Base-by-base conservation (phyloP, 2,888 invertebrate species). In the Dioctria linearis region DNA sequence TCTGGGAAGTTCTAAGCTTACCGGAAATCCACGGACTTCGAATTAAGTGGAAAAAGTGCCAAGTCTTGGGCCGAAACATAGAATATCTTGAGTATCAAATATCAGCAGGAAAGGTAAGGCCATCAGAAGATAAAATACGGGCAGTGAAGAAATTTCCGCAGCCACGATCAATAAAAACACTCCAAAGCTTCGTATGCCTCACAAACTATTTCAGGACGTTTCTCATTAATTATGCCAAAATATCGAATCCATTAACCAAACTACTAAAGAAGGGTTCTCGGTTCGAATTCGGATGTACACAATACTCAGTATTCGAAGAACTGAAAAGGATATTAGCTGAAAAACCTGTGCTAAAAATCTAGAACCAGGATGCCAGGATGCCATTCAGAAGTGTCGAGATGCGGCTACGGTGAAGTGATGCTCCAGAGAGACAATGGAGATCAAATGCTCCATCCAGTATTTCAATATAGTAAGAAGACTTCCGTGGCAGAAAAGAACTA, bases 131-230 rank as follows among this genome's bases (percentile, higher is more conserved):
- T 8, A 87, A 87, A 78, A 83, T 83, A 0, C 51, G 83, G 46
- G 85, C 85, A 4, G 84, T 87, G 3, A 76, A 80, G 43, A 78
- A 83, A 0, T 86, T 86, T 83, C 85, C 85, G 4, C 81, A 82
- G 42, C 86, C 86, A 0, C 85, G 37, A 59, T 83, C 79, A 4
- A 57, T 82, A 3, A 85, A 85, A 63, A 82, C 85, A 59, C 59
- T 87, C 0, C 86, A 86, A 80, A 84, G 84, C 57, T 86, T 87
- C 82, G 79, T 87, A 8, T 86, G 86, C 2, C 73, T 87, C 9
- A 75, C 63, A 0, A 73, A 73, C 1, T 73, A 69, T 25, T 80
- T 80, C 42, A 37, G 73, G 39, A 87, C 87, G 66, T 87, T 87
- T 81, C 84, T 87, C 8, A 79, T 79, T 4, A 76, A 81, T n/a